Evolutionary conservation across 92 coral and sea anemone species (phyloP), one percentile per base, ranked within the genome.

Genomic region (Hydrozoanthus gracilis): DNA sequence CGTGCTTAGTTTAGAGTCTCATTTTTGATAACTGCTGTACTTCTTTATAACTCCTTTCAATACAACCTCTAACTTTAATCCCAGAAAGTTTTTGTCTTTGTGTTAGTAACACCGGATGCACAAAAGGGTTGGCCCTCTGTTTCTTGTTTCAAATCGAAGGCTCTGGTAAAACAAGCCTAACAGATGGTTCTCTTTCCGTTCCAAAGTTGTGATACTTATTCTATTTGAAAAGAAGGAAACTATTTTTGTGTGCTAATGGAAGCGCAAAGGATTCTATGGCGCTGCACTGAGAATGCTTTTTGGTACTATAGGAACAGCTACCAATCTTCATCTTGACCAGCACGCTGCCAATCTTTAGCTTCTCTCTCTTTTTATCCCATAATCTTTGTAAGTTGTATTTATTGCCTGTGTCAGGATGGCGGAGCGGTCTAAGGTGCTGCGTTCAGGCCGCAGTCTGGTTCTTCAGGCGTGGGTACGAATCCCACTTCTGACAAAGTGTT

Each of bases 361-460:
- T 27, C 39, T 0, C 39, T 27, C 39, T 2, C 39, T 27, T 27
- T 27, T 27, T 27, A 2, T 27, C 39, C 39, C 0, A 27, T 0
- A 27, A 27, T 27, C 39, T 27, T 27, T 27, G 1, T 27, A 27
- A 27, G 39, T 0, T 27, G 39, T 27, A 27, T 27, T 27, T 27
- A 27, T 27, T 27, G 2, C 2, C 39, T 27, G 39, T 83, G 98
- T 95, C 98, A 95, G 98, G 98, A 95, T 95, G 98, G 98, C 98
- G 98, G 98, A 95, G 98, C 98, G 98, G 98, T 95, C 98, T 93
- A 95, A 95, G 98, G 98, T 98, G 98, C 98, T 95, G 98, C 98
- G 98, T 95, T 95, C 98, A 95, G 98, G 98, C 93, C 98, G 98
- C 98, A 95, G 98, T 95, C 98, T 92, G 93, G 98, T 94, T 90